Evolutionary conservation across 2,797 vertebrate species (phyloP), one percentile per base, ranked within the genome.

Genomic region (Manis pentadactyla): DNA sequence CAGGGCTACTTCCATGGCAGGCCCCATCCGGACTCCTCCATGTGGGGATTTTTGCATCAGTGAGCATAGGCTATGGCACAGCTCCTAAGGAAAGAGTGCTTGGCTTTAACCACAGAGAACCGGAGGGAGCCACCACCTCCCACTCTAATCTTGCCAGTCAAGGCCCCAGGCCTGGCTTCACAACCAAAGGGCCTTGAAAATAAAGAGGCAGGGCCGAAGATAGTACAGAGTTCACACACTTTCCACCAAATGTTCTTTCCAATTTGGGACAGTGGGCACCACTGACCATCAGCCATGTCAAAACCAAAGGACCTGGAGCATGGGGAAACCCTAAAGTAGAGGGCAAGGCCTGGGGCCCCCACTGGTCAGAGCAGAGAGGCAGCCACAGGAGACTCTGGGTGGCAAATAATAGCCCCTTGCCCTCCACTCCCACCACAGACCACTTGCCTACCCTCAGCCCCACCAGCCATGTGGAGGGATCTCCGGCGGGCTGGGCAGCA

Each of bases 121-220:
- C 4, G 74, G 69, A 89, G 88, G 49, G 66, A 94, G 68, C 81
- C 84, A 11, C 71, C 85, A 89, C 7, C 93, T 89, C 90, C 55
- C 4, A 0, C 10, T 11, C 81, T 92, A 96, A 97, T 95, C 96
- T 95, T 46, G 9, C 61, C 61, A 66, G 90, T 53, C 92, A 97
- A 97, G 97, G 97, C 82, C 97, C 93, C 11, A 18, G 57, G 87
- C 69, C 81, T 95, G 79, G 61, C 90, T 95, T 96, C 95, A 87
- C 85, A 85, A 92, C 90, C 53, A 61, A 61, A 71, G 74, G 90
- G 83, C 97, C 97, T 97, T 97, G 97, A 95, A 79, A 93, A 95
- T 1, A 68, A 57, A 83, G 90, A 49, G 68, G 73, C 25, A 63
- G 42, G 73, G 57, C 29, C 88, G 83, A 87, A 71, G 74, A 93